Conservation (phyloP, 2,113 vertebrate species). For the Mirounga angustirostris region DNA sequence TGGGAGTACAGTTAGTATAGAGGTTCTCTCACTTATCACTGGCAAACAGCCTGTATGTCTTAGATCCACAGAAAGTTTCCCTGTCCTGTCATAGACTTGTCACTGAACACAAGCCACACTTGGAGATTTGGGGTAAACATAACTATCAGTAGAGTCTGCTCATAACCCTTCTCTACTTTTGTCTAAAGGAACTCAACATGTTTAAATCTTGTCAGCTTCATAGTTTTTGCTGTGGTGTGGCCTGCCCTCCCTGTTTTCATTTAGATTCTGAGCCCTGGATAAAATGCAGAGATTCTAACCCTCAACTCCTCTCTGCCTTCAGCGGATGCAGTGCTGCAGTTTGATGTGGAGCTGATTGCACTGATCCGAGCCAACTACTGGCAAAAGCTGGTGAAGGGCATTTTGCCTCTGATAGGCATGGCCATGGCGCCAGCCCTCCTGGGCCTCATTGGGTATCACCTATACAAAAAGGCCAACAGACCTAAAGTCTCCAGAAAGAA, state of each 20-base stretch:
- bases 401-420: constrained; percentile 93
- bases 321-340: constrained; percentile 94
- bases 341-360: constrained; percentile 95
- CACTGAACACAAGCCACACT: neutral
- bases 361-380: constrained; percentile 92
- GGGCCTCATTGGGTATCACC: constrained; percentile 94
- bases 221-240: neutral
- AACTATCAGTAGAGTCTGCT: neutral
- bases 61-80: neutral
- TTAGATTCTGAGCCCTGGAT: neutral
- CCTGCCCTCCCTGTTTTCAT: neutral
- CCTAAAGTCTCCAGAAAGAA: constrained; percentile 95
- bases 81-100: neutral
- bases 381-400: constrained; percentile 94
- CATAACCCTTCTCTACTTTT: constrained; percentile 34
- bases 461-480: constrained; percentile 93
- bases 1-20: neutral
- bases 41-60: neutral
- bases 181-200: neutral
- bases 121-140: neutral
- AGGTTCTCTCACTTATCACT: neutral
- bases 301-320: constrained; percentile 46
- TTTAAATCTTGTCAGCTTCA: neutral
- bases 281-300: constrained; percentile 51
- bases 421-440: constrained; percentile 94